Evolutionary conservation across 1,140 invertebrate species (phyloP).

Genomic region (Cydia amplana): DNA sequence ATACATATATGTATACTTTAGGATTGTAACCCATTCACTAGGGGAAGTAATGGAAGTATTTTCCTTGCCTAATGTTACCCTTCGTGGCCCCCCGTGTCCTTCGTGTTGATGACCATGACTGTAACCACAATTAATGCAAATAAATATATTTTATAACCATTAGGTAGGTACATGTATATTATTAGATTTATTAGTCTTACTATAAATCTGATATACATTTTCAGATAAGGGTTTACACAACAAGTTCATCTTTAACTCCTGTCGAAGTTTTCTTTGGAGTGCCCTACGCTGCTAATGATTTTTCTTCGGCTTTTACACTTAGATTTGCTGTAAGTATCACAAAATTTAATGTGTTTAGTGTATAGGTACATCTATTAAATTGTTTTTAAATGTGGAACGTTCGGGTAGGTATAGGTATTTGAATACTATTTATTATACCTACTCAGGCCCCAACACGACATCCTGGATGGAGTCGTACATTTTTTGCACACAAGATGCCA

Average conservation of each 20-base stretch:
- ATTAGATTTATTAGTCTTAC: not conserved
- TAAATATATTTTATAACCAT: no score
- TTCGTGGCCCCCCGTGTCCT: no score
- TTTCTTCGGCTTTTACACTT: slow-evolving; percentile 58
- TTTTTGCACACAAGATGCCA: slow-evolving; percentile 66
- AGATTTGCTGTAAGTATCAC: slow-evolving; percentile 66
- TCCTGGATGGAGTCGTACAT: slow-evolving; percentile 64
- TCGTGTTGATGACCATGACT: no score
- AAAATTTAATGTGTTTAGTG: no score
- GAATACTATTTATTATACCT: slow-evolving; percentile 25
- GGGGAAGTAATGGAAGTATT: no score
- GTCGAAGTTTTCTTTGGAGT: slow-evolving; percentile 72
- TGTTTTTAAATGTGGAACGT: not conserved
- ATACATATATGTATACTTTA: no score
- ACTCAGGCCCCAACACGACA: slow-evolving; percentile 66
- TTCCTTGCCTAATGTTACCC: no score
- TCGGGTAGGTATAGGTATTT: not conserved
- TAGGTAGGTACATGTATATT: no score
- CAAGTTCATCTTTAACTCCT: slow-evolving; percentile 54
- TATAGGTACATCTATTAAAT: no score
- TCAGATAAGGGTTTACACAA: slow-evolving; percentile 69
- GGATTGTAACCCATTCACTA: no score
- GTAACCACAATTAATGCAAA: no score
- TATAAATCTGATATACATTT: slow-evolving; percentile 38
- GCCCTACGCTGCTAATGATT: slow-evolving; percentile 57